Evolutionary conservation across 1,140 invertebrate genomes (phyloP), one percentile per base, ranked within the genome.

Genomic region (Microplitis mediator): DNA sequence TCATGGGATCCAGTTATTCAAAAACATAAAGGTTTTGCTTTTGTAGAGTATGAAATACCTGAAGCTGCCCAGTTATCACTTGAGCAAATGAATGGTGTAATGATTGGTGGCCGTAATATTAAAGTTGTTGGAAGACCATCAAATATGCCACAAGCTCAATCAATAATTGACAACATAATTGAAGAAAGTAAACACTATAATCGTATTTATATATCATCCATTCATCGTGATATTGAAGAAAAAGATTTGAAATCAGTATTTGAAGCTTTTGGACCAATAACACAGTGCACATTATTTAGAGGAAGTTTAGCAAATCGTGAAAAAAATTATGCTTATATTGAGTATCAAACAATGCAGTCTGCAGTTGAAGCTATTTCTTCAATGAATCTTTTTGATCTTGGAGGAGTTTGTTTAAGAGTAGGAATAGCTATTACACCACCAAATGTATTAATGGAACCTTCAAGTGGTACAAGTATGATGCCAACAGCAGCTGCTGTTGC

Each of bases 21-120:
- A 87, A 99, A 99, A 86, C 98, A 99, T 88, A 99, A 99, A 89
- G 98, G 98, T 13, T 99, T 99, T 88, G 98, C 98, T 4, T 99
- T 99, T 88, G 97, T 99, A 16, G 98, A 99, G 85, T 99, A 99
- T 86, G 98, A 99, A 86, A 96, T 99, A 78, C 98, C 98, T 0
- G 98, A 99, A 88, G 98, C 98, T 11, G 98, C 98, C 2, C 97
- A 99, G 88, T 88, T 99, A 62, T 97, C 97, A 16, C 88, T 99
- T 71, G 98, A 99, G 88, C 97, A 99, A 88, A 99, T 99, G 98
- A 99, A 99, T 85, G 97, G 98, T 35, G 96, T 98, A 68, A 94
- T 99, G 92, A 96, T 99, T 83, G 98, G 98, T 78, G 98, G 98
- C 71, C 89, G 98, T 82, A 95, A 95, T 87, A 94, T 95, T 80